Conservation (phyloP, 2,888 invertebrate species). For the Meghimatium bilineatum region DNA sequence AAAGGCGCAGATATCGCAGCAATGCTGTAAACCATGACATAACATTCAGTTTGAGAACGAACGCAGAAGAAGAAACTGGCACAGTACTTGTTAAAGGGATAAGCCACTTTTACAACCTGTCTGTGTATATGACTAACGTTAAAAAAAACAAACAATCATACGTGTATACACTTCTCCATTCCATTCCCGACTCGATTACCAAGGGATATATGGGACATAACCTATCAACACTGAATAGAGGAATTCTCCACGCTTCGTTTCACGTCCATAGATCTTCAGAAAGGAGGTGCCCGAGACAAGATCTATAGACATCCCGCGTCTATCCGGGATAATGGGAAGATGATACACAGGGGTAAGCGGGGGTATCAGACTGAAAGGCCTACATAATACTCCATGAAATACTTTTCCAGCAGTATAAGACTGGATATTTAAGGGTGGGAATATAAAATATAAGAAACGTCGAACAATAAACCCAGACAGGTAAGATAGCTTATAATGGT, state of each 20-base stretch:
- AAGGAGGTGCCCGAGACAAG: background rate
- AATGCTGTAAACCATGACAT: too few relatives aligned
- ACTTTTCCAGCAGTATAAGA: background rate
- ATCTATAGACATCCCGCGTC: background rate
- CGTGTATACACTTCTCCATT: background rate
- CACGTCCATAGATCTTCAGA: background rate
- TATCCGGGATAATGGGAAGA: background rate
- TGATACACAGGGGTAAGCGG: background rate
- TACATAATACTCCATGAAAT: background rate
- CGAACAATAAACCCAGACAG: background rate
- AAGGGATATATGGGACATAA: background rate
- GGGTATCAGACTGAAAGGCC: background rate
- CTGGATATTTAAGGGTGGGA: background rate
- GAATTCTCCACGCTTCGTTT: background rate
- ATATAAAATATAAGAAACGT: background rate
- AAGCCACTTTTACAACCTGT: background rate
- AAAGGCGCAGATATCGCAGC: too few relatives aligned
- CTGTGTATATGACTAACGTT: background rate
- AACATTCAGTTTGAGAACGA: too few relatives aligned
- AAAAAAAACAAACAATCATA: background rate
- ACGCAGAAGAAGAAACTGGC: too few relatives aligned
- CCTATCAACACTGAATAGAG: background rate
- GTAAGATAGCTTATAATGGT: too few relatives aligned
- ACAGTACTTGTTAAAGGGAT: too few relatives aligned
- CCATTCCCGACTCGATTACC: background rate